These are phyloP conservation scores for Epinephelus malabaricus DNA, from an alignment of 2,797 vertebrate genomes.

Conservation along the genomic window DNA sequence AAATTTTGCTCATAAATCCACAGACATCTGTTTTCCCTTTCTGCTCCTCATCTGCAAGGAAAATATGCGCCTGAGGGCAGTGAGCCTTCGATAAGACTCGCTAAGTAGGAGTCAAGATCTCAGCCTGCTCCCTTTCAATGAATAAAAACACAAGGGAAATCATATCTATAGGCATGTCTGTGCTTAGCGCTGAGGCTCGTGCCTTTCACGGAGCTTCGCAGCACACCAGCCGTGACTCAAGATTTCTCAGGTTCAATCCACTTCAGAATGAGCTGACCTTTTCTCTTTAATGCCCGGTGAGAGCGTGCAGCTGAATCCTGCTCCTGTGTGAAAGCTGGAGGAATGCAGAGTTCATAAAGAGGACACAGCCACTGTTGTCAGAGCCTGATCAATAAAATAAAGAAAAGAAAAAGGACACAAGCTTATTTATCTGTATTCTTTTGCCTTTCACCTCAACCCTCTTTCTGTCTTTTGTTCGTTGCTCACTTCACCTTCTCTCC, in stretches of 20 bases:
- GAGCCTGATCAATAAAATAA: background rate
- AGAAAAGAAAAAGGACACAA: background rate
- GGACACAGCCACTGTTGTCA: background rate
- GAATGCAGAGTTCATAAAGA: background rate
- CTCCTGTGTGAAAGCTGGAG: background rate
- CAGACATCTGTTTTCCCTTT: slow-evolving; percentile 20
- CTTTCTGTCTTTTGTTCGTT: slow-evolving; percentile 1
- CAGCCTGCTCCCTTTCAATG: background rate
- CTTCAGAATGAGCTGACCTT: background rate
- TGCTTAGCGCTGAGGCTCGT: too few relatives aligned
- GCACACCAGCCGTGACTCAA: background rate
- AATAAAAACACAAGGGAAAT: slow-evolving; percentile 19
- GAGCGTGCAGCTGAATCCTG: background rate
- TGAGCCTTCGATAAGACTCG: background rate
- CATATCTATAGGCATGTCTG: background rate
- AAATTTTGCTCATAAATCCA: background rate
- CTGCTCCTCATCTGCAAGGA: slow-evolving; percentile 13
- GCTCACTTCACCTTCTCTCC: background rate
- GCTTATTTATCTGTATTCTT: background rate
- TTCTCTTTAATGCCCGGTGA: background rate
- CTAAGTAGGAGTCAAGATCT: background rate
- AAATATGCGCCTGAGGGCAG: slow-evolving; percentile 30
- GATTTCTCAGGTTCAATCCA: background rate
- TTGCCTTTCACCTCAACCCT: background rate
- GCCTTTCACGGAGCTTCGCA: slow-evolving; percentile 20